Percentiles rank a stretch among this genome's conserved stretches.
Evolutionary conservation across 2,113 vertebrate species (phyloP).

Genomic region (Cairina moschata): DNA sequence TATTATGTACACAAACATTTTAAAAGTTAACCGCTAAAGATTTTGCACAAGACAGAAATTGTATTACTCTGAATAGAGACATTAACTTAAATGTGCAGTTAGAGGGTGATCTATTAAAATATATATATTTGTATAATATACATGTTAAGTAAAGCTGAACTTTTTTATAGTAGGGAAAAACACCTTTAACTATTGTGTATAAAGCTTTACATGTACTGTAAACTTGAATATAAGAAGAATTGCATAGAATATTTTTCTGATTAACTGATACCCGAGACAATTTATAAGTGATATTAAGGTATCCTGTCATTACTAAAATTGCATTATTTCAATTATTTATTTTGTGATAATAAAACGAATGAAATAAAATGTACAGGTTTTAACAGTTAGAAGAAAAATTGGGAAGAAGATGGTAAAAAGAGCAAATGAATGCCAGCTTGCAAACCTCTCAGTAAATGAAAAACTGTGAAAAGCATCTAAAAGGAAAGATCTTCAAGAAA

Average conservation of each 20-base stretch:
- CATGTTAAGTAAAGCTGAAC: not conserved
- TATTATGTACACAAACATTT: not conserved
- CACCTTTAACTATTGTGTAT: not conserved
- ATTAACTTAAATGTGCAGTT: not conserved
- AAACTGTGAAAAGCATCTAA: conserved; percentile 4
- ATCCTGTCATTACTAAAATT: conserved; percentile 49
- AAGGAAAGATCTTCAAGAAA: not conserved
- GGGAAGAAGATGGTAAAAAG: conserved; percentile 23
- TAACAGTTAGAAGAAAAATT: conserved; percentile 27
- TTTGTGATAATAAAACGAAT: conserved; percentile 60
- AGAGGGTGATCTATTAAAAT: not conserved
- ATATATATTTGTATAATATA: not conserved
- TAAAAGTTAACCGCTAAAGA: not conserved
- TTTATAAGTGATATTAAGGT: conserved; percentile 60
- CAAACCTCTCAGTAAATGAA: conserved; percentile 51
- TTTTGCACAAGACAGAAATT: not conserved
- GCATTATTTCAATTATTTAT: conserved; percentile 65
- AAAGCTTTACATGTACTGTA: conserved; percentile 3
- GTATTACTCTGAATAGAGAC: not conserved
- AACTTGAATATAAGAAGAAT: conserved; percentile 19
- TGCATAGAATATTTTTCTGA: conserved; percentile 50
- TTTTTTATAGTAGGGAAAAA: conserved; percentile 18
- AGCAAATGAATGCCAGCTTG: conserved; percentile 46
- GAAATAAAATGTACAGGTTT: conserved; percentile 57
- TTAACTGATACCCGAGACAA: conserved; percentile 68